Percentiles rank a stretch among this genome's conserved stretches.
Conservation (phyloP, 2,888 invertebrate species). For the Autographa gamma region DNA sequence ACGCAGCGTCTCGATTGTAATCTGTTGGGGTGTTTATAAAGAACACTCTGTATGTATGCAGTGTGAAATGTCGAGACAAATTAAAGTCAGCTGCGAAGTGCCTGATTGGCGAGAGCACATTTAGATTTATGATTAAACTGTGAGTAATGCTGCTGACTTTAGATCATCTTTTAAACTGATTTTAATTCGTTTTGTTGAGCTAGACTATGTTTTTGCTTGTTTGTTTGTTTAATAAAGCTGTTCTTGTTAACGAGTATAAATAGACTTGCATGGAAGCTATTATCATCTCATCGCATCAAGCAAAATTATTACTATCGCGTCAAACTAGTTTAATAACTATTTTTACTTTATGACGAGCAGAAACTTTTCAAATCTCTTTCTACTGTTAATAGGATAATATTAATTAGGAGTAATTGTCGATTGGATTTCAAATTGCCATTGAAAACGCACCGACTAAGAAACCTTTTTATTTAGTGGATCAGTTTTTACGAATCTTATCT, state of each 20-base stretch:
- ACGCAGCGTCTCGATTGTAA: conserved; percentile 56
- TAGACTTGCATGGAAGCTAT: no score
- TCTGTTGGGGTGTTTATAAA: conserved; percentile 61
- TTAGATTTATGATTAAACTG: conserved; percentile 78
- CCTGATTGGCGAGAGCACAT: conserved; percentile 79
- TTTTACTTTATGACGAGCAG: no score
- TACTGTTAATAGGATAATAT: no score
- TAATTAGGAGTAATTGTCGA: no score
- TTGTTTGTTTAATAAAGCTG: conserved; percentile 7
- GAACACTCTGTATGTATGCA: conserved; percentile 61
- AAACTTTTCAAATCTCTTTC: no score
- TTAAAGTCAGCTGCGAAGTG: conserved; percentile 82
- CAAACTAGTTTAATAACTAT: no score
- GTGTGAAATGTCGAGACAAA: conserved; percentile 81
- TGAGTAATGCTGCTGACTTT: conserved; percentile 55
- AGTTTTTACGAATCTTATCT: no score
- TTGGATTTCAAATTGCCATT: no score
- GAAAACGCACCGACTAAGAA: no score
- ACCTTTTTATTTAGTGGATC: no score
- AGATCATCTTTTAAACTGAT: conserved; percentile 51
- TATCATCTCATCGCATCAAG: no score
- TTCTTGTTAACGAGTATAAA: not conserved
- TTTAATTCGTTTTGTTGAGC: conserved; percentile 22
- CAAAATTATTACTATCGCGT: no score
- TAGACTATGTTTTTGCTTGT: conserved; percentile 12